phyloP scores from a whole-genome alignment of 92 coral and sea anemone species.

The Porites rus region DNA sequence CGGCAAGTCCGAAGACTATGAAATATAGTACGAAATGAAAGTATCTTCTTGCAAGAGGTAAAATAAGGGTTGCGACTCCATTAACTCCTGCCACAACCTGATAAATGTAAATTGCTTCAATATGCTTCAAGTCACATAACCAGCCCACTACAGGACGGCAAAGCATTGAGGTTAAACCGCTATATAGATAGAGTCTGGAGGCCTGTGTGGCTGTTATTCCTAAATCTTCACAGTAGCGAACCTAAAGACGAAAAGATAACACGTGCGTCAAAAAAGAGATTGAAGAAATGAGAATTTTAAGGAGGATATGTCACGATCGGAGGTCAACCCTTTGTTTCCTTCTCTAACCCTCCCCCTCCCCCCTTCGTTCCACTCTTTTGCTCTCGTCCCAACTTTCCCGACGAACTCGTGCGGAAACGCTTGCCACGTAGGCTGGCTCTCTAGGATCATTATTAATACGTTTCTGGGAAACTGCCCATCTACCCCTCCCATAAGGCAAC shows the following conservation, averaged over 20 bases:
- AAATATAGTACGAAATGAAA: slow-evolving; percentile 42
- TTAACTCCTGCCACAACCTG: slow-evolving; percentile 21
- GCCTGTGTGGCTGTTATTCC: slow-evolving; percentile 23
- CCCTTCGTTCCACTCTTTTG: no score
- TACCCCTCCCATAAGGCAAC: no score
- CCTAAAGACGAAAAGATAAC: slow-evolving; percentile 24
- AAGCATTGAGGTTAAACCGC: slow-evolving; percentile 51
- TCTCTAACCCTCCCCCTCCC: no score
- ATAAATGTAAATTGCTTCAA: slow-evolving; percentile 33
- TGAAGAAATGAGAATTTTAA: not conserved
- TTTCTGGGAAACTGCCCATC: no score
- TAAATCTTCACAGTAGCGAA: slow-evolving; percentile 49
- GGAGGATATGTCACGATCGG: no score
- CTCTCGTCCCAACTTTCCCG: no score
- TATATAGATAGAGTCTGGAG: slow-evolving; percentile 54
- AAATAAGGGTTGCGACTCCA: slow-evolving; percentile 48
- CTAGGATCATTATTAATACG: no score
- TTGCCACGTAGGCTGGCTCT: no score
- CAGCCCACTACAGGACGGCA: slow-evolving; percentile 64
- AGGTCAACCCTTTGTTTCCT: no score
- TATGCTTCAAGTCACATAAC: slow-evolving; percentile 42
- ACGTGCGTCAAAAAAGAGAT: not conserved
- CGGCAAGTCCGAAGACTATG: slow-evolving; percentile 30
- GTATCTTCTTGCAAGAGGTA: slow-evolving; percentile 35
- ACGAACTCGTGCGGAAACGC: no score